These are phyloP conservation scores for Dendroctonus valens DNA, from an alignment of 1,140 invertebrate genomes.

Conservation along the genomic window DNA sequence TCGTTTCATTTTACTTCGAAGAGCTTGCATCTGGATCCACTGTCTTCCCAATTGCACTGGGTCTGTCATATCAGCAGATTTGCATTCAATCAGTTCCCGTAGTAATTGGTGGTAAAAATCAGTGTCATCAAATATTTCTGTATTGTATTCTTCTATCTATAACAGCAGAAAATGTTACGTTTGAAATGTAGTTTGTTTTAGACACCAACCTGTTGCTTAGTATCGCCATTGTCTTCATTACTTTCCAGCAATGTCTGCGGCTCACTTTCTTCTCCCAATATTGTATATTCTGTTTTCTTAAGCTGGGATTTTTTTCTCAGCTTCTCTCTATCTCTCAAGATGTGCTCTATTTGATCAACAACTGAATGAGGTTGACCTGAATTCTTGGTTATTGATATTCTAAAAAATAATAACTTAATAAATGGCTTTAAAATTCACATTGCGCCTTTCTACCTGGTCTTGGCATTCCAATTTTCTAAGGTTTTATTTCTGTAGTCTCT, in stretches of 20 bases:
- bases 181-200: not conserved
- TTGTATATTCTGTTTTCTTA: conserved; percentile 71
- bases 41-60: conserved; percentile 77
- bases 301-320: conserved; percentile 79
- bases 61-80: conserved; percentile 78
- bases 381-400: conserved; percentile 57
- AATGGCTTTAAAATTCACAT: conserved; percentile 36
- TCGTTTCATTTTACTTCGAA: conserved; percentile 85
- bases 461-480: conserved; percentile 92
- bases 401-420: conserved; percentile 1
- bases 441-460: conserved; percentile 59
- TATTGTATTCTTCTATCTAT: conserved; percentile 64
- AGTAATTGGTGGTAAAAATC: conserved; percentile 96
- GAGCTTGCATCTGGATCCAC: conserved; percentile 88
- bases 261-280: conserved; percentile 60
- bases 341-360: conserved; percentile 83
- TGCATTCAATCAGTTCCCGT: conserved; percentile 88
- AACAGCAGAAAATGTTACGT: not conserved
- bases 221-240: conserved; percentile 38
- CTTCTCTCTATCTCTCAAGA: conserved; percentile 73
- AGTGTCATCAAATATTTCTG: conserved; percentile 93
- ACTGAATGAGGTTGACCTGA: conserved; percentile 70
- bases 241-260: conserved; percentile 40
- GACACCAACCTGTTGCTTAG: not conserved
- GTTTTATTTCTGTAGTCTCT: conserved; percentile 70